phyloP scores from a whole-genome alignment of 2,113 vertebrate species.

The Candoia aspera region DNA sequence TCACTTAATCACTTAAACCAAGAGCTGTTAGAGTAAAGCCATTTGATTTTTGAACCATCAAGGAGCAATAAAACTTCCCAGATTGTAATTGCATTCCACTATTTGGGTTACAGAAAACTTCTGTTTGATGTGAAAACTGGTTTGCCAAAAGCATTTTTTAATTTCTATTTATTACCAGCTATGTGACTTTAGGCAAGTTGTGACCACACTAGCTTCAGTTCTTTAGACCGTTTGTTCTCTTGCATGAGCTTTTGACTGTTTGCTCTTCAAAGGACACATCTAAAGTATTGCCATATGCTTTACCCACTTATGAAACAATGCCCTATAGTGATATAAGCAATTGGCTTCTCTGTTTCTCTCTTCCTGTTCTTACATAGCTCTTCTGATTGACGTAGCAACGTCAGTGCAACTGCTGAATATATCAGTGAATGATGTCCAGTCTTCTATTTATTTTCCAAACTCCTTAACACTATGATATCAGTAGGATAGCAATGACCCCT shows the following conservation, averaged over 20 bases:
- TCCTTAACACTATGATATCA: constrained; percentile 4
- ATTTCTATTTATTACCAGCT: constrained; percentile 41
- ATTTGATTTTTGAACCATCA: constrained; percentile 40
- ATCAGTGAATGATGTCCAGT: neutral
- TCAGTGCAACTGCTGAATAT: neutral
- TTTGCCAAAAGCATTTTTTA: constrained; percentile 42
- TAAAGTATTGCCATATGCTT: constrained; percentile 35
- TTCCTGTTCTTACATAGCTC: constrained; percentile 14
- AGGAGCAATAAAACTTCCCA: constrained; percentile 16
- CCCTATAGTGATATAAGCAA: neutral
- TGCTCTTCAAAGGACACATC: constrained; percentile 39
- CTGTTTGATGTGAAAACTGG: constrained; percentile 14
- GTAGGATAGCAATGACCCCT: neutral
- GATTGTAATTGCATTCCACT: constrained; percentile 5
- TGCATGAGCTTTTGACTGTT: neutral
- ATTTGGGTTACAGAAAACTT: neutral
- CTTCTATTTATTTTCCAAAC: neutral
- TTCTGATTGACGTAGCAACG: constrained; percentile 14
- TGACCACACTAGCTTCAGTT: constrained; percentile 30
- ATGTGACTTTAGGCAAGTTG: constrained; percentile 22
- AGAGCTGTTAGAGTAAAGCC: constrained; percentile 29
- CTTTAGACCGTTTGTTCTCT: constrained; percentile 28
- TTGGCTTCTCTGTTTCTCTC: neutral
- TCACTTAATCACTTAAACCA: constrained; percentile 39
- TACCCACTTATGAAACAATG: constrained; percentile 37